phyloP scores from a whole-genome alignment of 2,797 vertebrate genomes.

The Fistularia commersonii region DNA sequence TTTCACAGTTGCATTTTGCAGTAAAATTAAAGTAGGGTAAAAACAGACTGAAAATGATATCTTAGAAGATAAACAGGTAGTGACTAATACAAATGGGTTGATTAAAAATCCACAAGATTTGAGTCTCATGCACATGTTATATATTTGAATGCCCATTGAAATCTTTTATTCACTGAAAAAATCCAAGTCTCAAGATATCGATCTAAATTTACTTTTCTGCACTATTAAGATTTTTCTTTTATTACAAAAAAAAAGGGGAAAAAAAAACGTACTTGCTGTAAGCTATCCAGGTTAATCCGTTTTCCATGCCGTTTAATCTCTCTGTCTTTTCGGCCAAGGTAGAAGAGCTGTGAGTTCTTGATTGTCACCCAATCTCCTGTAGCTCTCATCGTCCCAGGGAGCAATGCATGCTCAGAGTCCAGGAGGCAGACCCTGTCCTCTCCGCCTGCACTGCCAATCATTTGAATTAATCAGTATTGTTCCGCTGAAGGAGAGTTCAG shows the following conservation, averaged over 20 bases:
- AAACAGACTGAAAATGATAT: no score
- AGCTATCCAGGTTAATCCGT: constrained; percentile 78
- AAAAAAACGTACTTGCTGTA: constrained; percentile 80
- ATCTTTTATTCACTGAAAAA: no score
- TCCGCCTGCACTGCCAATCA: constrained; percentile 75
- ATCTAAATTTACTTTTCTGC: no score
- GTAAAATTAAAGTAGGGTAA: no score
- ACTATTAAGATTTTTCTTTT: no score
- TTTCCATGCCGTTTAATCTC: constrained; percentile 91
- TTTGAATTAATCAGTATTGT: background rate
- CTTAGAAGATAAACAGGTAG: no score
- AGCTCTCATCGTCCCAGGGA: constrained; percentile 82
- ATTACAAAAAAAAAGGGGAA: background rate
- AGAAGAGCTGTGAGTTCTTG: constrained; percentile 72
- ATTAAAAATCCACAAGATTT: no score
- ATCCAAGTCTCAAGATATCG: no score
- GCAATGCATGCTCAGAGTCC: constrained; percentile 75
- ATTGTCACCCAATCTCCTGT: constrained; percentile 90
- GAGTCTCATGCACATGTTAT: background rate
- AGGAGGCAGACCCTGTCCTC: constrained; percentile 86
- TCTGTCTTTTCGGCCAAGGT: constrained; percentile 87
- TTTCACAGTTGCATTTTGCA: no score
- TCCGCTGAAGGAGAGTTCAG: background rate
- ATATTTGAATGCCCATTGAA: no score
- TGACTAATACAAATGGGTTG: no score